These are phyloP conservation scores for Oxyura jamaicensis DNA, from an alignment of 2,113 vertebrate genomes.

Conservation along the genomic window DNA sequence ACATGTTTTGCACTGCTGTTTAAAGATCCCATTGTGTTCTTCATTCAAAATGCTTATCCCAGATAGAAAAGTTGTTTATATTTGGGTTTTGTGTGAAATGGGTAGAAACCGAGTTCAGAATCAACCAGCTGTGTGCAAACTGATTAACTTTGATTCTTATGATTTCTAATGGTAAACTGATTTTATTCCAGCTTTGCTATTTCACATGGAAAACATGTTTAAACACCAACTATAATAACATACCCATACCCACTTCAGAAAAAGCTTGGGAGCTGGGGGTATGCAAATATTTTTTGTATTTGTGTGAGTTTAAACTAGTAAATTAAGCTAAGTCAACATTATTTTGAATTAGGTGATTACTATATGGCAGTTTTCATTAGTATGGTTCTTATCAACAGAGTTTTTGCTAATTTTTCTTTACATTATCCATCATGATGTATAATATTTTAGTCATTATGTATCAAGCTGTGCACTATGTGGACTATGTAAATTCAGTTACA, in stretches of 20 bases:
- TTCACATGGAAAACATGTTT: background rate
- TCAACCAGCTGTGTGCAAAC: background rate
- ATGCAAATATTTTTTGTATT: background rate
- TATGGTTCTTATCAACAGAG: background rate
- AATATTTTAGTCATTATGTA: background rate
- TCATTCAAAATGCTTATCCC: background rate
- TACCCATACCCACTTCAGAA: background rate
- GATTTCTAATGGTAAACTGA: background rate
- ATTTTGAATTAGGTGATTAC: background rate
- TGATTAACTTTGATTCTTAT: background rate
- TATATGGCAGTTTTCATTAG: background rate
- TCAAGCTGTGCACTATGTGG: background rate
- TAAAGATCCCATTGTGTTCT: background rate
- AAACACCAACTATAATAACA: background rate
- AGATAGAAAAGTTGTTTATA: background rate
- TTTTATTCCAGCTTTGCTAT: background rate
- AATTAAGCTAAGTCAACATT: background rate
- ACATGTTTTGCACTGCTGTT: background rate
- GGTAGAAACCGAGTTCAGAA: background rate
- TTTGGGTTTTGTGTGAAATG: background rate
- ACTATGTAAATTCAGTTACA: background rate
- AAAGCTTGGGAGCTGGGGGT: background rate
- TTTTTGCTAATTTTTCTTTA: background rate
- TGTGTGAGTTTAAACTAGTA: background rate
- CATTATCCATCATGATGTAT: background rate